Conservation (phyloP, 2,797 vertebrate genomes). For the Natrix natrix region DNA sequence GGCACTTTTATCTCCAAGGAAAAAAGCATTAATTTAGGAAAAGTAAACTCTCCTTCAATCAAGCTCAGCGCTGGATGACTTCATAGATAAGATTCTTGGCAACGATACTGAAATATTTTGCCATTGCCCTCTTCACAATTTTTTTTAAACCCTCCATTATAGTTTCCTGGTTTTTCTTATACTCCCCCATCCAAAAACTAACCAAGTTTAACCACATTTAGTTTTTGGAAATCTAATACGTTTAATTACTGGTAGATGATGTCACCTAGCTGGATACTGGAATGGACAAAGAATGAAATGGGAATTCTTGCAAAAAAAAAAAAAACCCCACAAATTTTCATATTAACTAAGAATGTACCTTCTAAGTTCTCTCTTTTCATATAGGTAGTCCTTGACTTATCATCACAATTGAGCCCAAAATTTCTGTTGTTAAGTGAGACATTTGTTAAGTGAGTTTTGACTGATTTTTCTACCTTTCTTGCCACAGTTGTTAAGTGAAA, state of each 20-base stretch:
- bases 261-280: not conserved
- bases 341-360: not conserved
- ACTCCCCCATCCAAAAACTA: not conserved
- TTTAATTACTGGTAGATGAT: not conserved
- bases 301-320: not conserved
- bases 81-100: not conserved
- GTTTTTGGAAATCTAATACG: not conserved
- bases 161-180: not conserved
- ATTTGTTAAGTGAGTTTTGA: not conserved
- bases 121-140: not conserved
- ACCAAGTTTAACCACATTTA: not conserved
- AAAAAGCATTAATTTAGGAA: not conserved
- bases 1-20: constrained; percentile 22
- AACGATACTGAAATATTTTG: not conserved
- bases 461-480: not conserved
- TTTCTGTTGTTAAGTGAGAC: not conserved
- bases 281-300: not conserved
- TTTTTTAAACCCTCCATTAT: not conserved
- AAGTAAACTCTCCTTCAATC: not conserved
- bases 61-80: not conserved
- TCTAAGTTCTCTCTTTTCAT: not conserved
- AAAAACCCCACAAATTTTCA: not conserved
- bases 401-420: not conserved
- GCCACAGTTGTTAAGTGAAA: not conserved
- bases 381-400: not conserved